These are phyloP conservation scores for Montipora capricornis DNA, from an alignment of 64 coral and sea anemone species.

Conservation along the genomic window DNA sequence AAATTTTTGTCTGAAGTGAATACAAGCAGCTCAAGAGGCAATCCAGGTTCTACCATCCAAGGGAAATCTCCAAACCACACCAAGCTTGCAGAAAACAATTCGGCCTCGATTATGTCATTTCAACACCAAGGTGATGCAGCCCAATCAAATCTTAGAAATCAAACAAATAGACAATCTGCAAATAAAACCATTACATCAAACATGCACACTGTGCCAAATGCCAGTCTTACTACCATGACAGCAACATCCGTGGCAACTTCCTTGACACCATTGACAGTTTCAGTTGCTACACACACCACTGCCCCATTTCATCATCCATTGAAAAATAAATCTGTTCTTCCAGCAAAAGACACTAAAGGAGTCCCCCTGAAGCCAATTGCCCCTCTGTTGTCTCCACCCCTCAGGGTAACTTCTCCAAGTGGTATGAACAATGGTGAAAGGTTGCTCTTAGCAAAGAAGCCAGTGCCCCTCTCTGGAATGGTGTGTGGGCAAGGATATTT, in stretches of 20 bases:
- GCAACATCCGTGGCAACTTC: not conserved
- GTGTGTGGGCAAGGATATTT: conserved; percentile 3
- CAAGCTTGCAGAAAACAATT: not conserved
- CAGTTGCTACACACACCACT: conserved; percentile 17
- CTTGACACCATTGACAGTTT: conserved; percentile 8
- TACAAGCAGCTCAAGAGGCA: not conserved
- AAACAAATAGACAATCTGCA: not conserved
- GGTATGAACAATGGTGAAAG: conserved; percentile 2
- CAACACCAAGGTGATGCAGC: not conserved
- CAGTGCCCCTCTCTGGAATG: not conserved
- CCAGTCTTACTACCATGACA: not conserved
- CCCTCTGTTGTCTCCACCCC: conserved; percentile 39
- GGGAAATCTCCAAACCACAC: not conserved
- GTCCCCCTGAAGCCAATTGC: conserved; percentile 52
- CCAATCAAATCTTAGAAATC: not conserved
- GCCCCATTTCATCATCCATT: conserved; percentile 13
- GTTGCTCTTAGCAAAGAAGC: conserved; percentile 23
- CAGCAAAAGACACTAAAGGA: not conserved
- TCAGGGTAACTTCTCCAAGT: not conserved
- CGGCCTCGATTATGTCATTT: not conserved
- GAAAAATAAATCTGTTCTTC: not conserved
- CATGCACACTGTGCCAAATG: not conserved
- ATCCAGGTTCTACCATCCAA: not conserved
- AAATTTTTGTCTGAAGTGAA: not conserved
- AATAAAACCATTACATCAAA: not conserved